phyloP scores from a whole-genome alignment of 2,113 vertebrate genomes.

The Dasypus novemcinctus region DNA sequence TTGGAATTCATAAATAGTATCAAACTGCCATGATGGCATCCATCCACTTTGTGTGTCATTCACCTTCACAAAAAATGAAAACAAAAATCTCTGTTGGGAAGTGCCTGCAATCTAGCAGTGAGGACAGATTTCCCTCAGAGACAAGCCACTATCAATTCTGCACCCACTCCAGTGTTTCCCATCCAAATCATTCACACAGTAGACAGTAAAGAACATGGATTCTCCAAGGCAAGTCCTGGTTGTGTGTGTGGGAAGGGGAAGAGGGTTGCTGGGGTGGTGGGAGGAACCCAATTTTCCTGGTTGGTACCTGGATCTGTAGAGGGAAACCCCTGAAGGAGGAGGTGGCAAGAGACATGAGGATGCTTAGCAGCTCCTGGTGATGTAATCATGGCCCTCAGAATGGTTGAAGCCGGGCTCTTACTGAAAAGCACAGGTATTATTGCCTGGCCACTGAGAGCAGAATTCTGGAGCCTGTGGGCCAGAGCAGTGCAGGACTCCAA shows the following conservation, averaged over 20 bases:
- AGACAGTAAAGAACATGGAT: background rate
- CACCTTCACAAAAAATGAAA: background rate
- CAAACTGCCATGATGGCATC: too few species aligned
- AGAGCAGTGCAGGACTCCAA: background rate
- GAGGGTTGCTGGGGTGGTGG: fast-evolving
- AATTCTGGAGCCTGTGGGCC: background rate
- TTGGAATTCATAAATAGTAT: too few species aligned
- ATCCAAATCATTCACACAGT: fast-evolving
- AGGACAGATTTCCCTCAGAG: background rate
- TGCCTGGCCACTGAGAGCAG: background rate
- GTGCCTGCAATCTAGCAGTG: background rate
- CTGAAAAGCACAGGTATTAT: slow-evolving; percentile 24
- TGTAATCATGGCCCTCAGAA: slow-evolving; percentile 25
- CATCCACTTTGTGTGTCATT: background rate
- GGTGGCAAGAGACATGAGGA: background rate
- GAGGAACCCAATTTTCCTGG: background rate
- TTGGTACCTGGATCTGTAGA: background rate
- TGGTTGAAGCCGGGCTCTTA: slow-evolving; percentile 36
- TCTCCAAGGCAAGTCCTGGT: background rate
- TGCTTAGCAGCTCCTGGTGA: background rate
- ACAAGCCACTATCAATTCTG: background rate
- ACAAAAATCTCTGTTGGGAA: background rate
- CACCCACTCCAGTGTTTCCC: background rate
- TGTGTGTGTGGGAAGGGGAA: background rate
- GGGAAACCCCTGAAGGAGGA: background rate